Evolutionary conservation across 1,140 invertebrate genomes (phyloP).

Genomic region (Mizuhopecten yessoensis): DNA sequence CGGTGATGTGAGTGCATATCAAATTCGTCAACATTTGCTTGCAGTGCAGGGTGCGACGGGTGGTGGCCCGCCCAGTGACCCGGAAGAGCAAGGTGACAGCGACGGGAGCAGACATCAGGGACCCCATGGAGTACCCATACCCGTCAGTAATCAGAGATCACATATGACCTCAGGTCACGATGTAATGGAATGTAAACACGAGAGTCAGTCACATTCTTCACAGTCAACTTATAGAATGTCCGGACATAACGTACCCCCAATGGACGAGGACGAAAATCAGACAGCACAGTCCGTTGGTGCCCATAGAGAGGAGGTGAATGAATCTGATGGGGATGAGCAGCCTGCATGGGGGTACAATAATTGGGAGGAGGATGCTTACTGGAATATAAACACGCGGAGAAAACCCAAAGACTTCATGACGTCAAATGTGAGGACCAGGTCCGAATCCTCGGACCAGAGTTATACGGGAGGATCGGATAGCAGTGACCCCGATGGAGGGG

Average conservation of each 20-base stretch:
- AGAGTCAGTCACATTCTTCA: not conserved
- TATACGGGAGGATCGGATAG: not conserved
- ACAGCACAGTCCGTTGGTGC: not conserved
- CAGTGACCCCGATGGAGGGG: not conserved
- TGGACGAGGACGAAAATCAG: not conserved
- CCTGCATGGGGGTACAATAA: conserved; percentile 67
- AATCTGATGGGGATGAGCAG: conserved; percentile 40
- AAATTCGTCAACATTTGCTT: not conserved
- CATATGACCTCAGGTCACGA: not conserved
- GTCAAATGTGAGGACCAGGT: not conserved
- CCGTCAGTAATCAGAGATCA: conserved; percentile 15
- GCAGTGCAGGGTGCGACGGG: not conserved
- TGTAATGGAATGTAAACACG: not conserved
- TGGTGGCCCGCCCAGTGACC: not conserved
- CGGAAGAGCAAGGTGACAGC: not conserved
- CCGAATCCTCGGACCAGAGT: not conserved
- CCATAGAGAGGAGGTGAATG: not conserved
- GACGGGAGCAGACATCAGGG: not conserved
- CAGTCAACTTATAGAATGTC: not conserved
- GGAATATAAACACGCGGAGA: conserved; percentile 64
- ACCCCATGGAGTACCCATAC: not conserved
- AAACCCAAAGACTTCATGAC: conserved; percentile 64
- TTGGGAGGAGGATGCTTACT: conserved; percentile 69
- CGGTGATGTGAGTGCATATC: not conserved
- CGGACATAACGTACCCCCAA: not conserved